Percentiles rank a stretch among this genome's conserved stretches.
Conservation (phyloP, 2,113 vertebrate species). For the Platysteira castanea region DNA sequence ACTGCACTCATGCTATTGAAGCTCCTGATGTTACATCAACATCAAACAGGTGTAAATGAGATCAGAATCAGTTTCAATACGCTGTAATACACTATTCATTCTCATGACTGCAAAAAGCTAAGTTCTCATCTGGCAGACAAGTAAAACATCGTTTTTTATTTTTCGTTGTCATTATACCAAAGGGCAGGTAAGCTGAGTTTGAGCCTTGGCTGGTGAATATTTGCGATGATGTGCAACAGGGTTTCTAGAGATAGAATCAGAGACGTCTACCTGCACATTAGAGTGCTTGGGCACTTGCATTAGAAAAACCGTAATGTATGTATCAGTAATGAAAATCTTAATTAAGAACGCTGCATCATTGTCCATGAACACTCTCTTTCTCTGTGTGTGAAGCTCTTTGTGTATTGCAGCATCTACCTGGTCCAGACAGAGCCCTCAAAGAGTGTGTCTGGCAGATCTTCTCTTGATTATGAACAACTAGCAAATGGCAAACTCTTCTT, state of each 20-base stretch:
- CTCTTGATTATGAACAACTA: conserved; percentile 71
- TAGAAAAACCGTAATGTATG: conserved; percentile 79
- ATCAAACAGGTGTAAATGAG: conserved; percentile 33
- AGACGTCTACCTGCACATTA: conserved; percentile 76
- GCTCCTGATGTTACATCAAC: background rate
- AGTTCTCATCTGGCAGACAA: background rate
- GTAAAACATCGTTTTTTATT: background rate
- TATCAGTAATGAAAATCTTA: conserved; percentile 87
- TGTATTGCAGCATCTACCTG: conserved; percentile 73
- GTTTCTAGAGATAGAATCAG: conserved; percentile 72
- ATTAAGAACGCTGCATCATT: conserved; percentile 81
- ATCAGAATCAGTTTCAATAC: conserved; percentile 27
- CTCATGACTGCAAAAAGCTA: background rate
- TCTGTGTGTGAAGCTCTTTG: conserved; percentile 73
- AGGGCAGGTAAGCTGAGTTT: conserved; percentile 32
- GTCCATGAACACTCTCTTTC: conserved; percentile 72
- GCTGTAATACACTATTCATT: background rate
- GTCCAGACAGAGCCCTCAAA: conserved; percentile 71
- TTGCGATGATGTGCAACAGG: background rate
- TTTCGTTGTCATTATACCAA: conserved; percentile 32
- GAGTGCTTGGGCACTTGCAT: conserved; percentile 70
- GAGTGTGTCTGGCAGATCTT: conserved; percentile 75
- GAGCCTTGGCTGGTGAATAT: conserved; percentile 3
- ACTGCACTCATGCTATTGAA: background rate
- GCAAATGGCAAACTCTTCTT: conserved; percentile 68